Evolutionary conservation across 2,113 vertebrate species (phyloP), one percentile per base, ranked within the genome.

Genomic region (Thryonomys swinderianus): DNA sequence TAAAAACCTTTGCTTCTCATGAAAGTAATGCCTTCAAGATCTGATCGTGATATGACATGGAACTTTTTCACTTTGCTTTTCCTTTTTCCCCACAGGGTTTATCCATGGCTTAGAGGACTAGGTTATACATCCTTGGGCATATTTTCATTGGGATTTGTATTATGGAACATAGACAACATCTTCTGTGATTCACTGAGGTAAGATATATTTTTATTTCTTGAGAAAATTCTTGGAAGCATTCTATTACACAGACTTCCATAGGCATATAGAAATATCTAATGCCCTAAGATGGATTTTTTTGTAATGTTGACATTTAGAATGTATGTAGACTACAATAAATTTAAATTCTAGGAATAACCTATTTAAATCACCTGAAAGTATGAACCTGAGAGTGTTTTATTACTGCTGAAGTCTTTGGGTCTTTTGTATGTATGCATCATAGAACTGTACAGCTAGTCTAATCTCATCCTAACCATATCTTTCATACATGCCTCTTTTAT

Each of bases 111-210:
- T 91, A 98, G 98, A 96, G 98, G 99, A 40, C 98, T 99, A 73
- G 99, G 99, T 81, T 99, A 99, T 97, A 99, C 99, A 0, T 99
- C 99, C 16, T 97, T 99, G 97, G 98, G 98, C 79, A 92, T 99
- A 97, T 99, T 99, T 96, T 89, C 99, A 98, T 97, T 99, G 95
- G 99, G 99, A 66, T 99, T 99, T 97, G 94, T 99, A 14, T 98
- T 99, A 64, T 99, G 99, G 99, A 99, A 99, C 95, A 98, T 99
- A 83, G 99, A 99, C 98, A 99, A 99, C 92, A 99, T 99, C 95
- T 99, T 99, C 98, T 99, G 99, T 98, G 98, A 99, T 95, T 99
- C 99, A 69, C 96, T 99, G 88, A 99, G 99, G 99, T 99, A 96
- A 98, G 98, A 94, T 93, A 55, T 67, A 86, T 93, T 95, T 96